Base-by-base conservation (phyloP, 92 coral and sea anemone genomes). In the Phenganax subtilis region DNA sequence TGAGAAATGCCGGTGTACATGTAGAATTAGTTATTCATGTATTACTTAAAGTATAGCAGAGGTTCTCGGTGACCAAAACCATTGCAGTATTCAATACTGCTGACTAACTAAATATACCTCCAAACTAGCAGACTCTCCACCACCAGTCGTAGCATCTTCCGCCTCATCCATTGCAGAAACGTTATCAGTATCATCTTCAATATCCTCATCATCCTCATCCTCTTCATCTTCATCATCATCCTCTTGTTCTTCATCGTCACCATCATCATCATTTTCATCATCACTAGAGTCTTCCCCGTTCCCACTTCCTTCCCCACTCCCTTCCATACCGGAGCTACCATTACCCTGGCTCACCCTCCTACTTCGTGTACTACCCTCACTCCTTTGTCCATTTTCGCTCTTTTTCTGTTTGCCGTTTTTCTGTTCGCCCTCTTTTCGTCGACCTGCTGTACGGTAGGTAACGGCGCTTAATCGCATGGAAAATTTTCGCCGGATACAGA, bases 271-370 rank as follows among this genome's bases (percentile, higher is more conserved):
- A 54, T 89, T 86, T 65, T 93, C 96, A 75, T 90, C 96, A 55
- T 91, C 96, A 10, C 90, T 93, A 16, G 93, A 97, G 59, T 94
- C 98, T 82, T 96, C 99, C 11, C 99, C 99, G 87, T 96, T 96
- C 14, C 99, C 99, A 71, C 91, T 93, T 53, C 96, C 99, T 27
- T 97, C 99, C 4, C 97, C 93, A 82, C 91, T 96, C 7, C 99
- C 99, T 17, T 91, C 92, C 85, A 91, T 96, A 72, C 99, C 93
- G 8, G 99, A 96, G 72, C 97, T 96, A 63, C 83, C 83, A 79
- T 92, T 88, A 75, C 91, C 97, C 47, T 89, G 89, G 61, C 90
- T 90, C 72, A 81, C 84, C 51, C 81, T 86, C n/a, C 90, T 61
- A 69, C 88, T 88, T 51, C 91, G 89, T 15, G 87, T 81, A 52